phyloP scores from a whole-genome alignment of 1,140 invertebrate species.

The Tetramorium simillimum region DNA sequence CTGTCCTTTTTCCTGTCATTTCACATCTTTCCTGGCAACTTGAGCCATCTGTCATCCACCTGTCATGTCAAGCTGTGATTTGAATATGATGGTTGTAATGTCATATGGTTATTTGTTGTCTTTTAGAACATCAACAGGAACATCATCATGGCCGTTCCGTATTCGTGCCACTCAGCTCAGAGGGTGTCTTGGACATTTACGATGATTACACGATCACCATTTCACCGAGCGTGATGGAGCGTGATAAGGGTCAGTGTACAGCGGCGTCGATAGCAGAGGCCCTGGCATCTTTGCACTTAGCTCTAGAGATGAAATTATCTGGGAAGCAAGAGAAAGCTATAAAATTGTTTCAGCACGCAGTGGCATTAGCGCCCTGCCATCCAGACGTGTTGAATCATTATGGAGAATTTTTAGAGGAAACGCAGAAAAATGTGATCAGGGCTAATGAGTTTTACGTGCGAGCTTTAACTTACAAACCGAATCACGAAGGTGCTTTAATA shows the following conservation, averaged over 20 bases:
- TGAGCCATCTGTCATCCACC: too few species aligned
- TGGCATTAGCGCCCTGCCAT: constrained; percentile 95
- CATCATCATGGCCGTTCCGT: constrained; percentile 51
- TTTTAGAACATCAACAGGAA: constrained; percentile 57
- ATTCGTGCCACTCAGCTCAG: constrained; percentile 78
- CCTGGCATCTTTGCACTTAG: constrained; percentile 92
- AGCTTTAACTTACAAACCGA: constrained; percentile 93
- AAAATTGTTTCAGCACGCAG: constrained; percentile 96
- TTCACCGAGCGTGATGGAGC: constrained; percentile 53
- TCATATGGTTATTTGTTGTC: constrained; percentile 1
- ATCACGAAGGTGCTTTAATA: constrained; percentile 91
- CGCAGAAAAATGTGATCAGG: constrained; percentile 93
- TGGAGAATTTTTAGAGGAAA: constrained; percentile 96
- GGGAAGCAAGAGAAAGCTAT: constrained; percentile 95
- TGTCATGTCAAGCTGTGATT: too few species aligned
- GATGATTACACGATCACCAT: constrained; percentile 78
- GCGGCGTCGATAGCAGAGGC: constrained; percentile 89
- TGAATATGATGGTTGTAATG: neutral
- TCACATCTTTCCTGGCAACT: too few species aligned
- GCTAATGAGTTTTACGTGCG: constrained; percentile 93
- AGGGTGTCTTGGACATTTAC: constrained; percentile 76
- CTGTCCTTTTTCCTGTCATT: too few species aligned
- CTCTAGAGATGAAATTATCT: constrained; percentile 92
- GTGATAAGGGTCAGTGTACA: constrained; percentile 64
- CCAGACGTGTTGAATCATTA: constrained; percentile 96